These are phyloP conservation scores for Torymus auratus DNA, from an alignment of 2,888 invertebrate species.

Conservation along the genomic window DNA sequence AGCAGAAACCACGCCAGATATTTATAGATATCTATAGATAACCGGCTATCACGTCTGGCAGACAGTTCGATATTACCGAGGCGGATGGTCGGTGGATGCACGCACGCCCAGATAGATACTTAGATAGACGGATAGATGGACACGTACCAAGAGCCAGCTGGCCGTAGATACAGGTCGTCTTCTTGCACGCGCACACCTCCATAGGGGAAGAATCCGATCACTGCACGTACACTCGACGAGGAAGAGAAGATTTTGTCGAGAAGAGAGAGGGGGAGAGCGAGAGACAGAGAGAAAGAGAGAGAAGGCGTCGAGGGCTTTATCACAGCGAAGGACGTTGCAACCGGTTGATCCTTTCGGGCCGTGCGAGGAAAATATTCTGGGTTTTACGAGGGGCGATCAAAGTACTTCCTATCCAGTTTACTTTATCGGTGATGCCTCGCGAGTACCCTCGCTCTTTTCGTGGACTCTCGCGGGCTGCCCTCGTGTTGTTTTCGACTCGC, in stretches of 20 bases:
- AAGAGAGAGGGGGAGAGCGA: not conserved
- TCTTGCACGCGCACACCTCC: not conserved
- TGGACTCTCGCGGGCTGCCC: slow-evolving; percentile 2
- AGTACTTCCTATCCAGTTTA: slow-evolving; percentile 43
- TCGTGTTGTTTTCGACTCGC: slow-evolving; percentile 27
- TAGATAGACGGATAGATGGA: slow-evolving; percentile 19
- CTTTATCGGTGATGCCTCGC: slow-evolving; percentile 31
- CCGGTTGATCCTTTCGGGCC: slow-evolving; percentile 51
- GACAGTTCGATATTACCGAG: slow-evolving; percentile 17
- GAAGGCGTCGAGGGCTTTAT: slow-evolving; percentile 25
- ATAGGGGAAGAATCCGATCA: not conserved
- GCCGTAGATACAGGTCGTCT: not conserved
- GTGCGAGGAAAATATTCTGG: slow-evolving; percentile 46
- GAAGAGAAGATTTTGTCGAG: not conserved
- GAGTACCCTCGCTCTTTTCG: slow-evolving; percentile 32
- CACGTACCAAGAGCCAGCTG: slow-evolving; percentile 15
- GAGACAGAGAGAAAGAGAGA: not conserved
- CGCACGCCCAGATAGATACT: not conserved
- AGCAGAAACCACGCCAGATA: too few relatives aligned
- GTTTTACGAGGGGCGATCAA: slow-evolving; percentile 53
- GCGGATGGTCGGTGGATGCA: not conserved
- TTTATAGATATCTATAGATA: too few relatives aligned
- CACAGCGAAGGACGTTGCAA: slow-evolving; percentile 44
- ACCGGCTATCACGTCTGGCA: not conserved
- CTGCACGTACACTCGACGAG: too few relatives aligned